A percentile compares a stretch with the other conserved stretches of the same genome.
These are phyloP conservation scores for Palythoa heliodiscus DNA, from an alignment of 92 coral and sea anemone genomes.

Conservation along the genomic window DNA sequence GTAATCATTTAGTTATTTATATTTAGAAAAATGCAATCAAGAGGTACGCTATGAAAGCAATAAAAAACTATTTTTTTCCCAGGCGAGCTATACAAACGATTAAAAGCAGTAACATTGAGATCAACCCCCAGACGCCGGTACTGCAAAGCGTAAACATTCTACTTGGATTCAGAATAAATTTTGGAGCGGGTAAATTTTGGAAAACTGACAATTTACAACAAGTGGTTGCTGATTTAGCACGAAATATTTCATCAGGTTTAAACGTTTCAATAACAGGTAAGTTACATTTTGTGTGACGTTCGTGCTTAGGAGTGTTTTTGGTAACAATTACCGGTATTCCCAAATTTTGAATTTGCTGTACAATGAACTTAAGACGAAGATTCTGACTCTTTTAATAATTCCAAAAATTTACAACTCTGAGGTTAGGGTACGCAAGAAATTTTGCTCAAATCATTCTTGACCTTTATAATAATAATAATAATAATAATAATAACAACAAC, in stretches of 20 bases:
- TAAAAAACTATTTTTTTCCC: not conserved
- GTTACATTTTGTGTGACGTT: not conserved
- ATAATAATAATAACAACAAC: too few relatives aligned
- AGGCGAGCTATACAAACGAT: not conserved
- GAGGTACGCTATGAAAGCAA: too few relatives aligned
- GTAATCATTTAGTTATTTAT: constrained; percentile 26
- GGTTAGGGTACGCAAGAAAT: too few relatives aligned
- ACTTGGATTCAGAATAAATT: not conserved
- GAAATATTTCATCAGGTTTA: not conserved
- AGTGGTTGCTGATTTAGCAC: not conserved
- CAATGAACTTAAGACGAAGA: too few relatives aligned
- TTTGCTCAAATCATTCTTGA: too few relatives aligned
- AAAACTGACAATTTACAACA: constrained; percentile 5
- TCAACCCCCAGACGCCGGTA: not conserved
- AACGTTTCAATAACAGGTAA: not conserved
- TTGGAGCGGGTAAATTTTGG: not conserved
- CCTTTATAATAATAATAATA: too few relatives aligned
- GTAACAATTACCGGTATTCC: too few relatives aligned
- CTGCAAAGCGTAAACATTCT: not conserved
- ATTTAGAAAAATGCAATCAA: not conserved
- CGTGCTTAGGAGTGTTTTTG: too few relatives aligned
- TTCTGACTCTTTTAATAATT: too few relatives aligned
- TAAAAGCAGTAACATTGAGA: not conserved
- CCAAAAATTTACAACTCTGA: too few relatives aligned
- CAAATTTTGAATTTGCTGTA: too few relatives aligned